Conservation (phyloP, 2,113 vertebrate genomes). For the Oplegnathus fasciatus region DNA sequence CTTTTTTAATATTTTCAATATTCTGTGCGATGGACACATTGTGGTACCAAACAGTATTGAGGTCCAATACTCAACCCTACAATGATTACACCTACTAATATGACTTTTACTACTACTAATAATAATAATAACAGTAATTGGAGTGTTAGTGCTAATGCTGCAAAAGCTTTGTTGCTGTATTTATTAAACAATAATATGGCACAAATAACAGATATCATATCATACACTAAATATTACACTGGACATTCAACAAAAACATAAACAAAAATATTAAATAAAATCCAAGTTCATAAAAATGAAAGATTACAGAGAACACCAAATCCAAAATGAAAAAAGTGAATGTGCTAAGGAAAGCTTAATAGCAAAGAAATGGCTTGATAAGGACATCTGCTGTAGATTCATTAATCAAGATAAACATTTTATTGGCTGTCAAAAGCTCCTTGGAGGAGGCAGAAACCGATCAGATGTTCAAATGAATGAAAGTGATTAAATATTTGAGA, state of each 20-base stretch:
- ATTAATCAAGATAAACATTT: constrained; percentile 35
- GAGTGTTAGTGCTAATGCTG: background rate
- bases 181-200: background rate
- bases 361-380: background rate
- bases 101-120: background rate
- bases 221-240: background rate
- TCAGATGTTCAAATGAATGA: constrained; percentile 13
- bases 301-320: background rate
- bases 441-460: constrained; percentile 13
- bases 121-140: background rate
- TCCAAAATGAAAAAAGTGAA: background rate
- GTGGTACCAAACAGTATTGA: background rate
- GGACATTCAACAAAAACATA: background rate
- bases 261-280: background rate
- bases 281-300: background rate
- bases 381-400: constrained; percentile 28
- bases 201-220: background rate
- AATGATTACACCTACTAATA: background rate
- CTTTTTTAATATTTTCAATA: background rate
- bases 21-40: too few relatives aligned
- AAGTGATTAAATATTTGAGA: constrained; percentile 39
- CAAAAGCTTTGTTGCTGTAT: background rate
- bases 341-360: background rate
- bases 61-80: background rate
- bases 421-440: constrained; percentile 29